Conservation (phyloP, 2,113 vertebrate genomes). For the Bambusicola thoracicus region DNA sequence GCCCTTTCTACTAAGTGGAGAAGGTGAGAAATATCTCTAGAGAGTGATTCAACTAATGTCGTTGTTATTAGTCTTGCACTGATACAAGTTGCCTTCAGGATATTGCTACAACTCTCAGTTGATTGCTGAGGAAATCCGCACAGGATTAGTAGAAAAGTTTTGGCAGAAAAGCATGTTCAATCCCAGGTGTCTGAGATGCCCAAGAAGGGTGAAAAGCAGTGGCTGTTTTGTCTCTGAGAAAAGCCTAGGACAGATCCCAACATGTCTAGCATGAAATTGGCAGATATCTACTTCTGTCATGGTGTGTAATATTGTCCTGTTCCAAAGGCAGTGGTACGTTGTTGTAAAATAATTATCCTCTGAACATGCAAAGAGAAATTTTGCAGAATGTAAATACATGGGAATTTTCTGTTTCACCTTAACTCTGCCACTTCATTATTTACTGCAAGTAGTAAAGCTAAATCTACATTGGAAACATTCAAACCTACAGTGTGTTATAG, state of each 20-base stretch:
- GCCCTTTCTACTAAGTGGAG: not conserved
- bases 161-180: not conserved
- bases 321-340: not conserved
- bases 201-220: not conserved
- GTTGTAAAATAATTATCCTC: not conserved
- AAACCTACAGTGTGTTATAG: not conserved
- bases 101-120: not conserved
- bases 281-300: not conserved
- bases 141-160: not conserved
- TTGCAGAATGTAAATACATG: not conserved
- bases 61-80: not conserved
- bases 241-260: not conserved
- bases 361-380: not conserved
- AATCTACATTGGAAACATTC: not conserved
- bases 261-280: not conserved
- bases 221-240: not conserved
- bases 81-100: not conserved
- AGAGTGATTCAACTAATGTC: not conserved
- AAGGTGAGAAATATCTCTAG: not conserved
- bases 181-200: not conserved
- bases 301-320: not conserved
- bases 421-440: not conserved
- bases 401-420: not conserved
- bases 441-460: not conserved
- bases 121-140: not conserved